Conservation (phyloP, 2,113 vertebrate species). For the Chitala chitala region DNA sequence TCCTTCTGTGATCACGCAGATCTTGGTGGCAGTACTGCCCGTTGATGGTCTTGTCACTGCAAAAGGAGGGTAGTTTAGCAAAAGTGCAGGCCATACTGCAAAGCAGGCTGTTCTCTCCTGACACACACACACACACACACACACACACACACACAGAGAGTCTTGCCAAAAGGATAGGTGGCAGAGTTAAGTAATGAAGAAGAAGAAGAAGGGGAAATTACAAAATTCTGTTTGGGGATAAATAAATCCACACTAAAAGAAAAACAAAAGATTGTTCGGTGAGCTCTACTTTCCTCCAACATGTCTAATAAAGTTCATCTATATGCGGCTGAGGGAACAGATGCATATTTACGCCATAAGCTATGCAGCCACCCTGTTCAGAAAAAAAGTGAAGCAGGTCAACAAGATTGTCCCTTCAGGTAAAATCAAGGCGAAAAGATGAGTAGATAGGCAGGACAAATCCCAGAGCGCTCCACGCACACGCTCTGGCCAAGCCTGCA, state of each 20-base stretch:
- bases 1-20: slow-evolving; percentile 75
- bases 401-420: no score
- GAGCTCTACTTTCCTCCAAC: neutral
- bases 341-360: no score
- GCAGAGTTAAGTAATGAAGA: neutral
- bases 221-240: neutral
- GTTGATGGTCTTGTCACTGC: slow-evolving; percentile 77
- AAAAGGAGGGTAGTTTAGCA: slow-evolving; percentile 13
- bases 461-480: no score
- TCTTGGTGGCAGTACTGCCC: slow-evolving; percentile 81
- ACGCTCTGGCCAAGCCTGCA: no score
- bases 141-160: neutral
- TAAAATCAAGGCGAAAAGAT: no score
- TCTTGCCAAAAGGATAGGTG: neutral
- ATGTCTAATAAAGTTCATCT: no score
- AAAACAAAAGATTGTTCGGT: neutral
- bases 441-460: no score
- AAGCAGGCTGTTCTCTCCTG: neutral
- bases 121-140: neutral
- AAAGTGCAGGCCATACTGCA: neutral
- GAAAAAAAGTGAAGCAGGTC: no score
- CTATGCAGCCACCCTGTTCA: no score
- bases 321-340: neutral
- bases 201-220: no score
- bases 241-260: neutral